Conservation (phyloP, 2,888 invertebrate genomes). For the Pristionchus japonicus region DNA sequence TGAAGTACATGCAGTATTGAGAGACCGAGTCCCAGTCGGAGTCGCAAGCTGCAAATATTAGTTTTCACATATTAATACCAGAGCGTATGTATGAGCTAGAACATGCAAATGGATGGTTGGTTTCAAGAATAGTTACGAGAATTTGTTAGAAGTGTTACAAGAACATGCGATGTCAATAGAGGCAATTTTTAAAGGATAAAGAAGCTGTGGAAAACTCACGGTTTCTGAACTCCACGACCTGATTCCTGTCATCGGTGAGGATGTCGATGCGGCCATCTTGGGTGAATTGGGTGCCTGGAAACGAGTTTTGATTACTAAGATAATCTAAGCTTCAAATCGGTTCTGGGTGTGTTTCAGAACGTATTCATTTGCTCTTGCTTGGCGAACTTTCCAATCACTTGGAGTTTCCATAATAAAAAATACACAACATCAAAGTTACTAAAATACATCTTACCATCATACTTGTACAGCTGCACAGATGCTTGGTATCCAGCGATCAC, state of each 20-base stretch:
- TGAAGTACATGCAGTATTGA: conserved; percentile 59
- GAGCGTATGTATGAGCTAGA: too few species aligned
- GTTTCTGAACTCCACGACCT: conserved; percentile 30
- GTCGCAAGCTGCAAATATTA: not conserved
- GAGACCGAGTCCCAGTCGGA: conserved; percentile 57
- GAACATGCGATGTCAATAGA: too few species aligned
- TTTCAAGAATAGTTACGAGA: too few species aligned
- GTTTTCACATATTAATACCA: too few species aligned
- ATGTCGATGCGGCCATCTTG: not conserved
- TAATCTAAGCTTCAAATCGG: too few species aligned
- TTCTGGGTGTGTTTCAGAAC: too few species aligned
- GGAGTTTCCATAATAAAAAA: too few species aligned
- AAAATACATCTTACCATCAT: not conserved
- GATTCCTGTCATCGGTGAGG: not conserved
- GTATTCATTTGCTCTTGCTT: too few species aligned
- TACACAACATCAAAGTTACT: too few species aligned
- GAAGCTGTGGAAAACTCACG: not conserved
- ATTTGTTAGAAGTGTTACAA: too few species aligned
- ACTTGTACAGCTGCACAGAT: not conserved
- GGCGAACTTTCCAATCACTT: too few species aligned
- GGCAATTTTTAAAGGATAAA: not conserved
- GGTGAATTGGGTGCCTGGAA: not conserved
- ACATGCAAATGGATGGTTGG: too few species aligned
- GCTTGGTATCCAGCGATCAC: conserved; percentile 33
- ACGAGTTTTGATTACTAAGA: not conserved